Percentiles rank a stretch among this genome's conserved stretches.
Conservation (phyloP, 2,113 vertebrate species). For the Oryzias woworae region DNA sequence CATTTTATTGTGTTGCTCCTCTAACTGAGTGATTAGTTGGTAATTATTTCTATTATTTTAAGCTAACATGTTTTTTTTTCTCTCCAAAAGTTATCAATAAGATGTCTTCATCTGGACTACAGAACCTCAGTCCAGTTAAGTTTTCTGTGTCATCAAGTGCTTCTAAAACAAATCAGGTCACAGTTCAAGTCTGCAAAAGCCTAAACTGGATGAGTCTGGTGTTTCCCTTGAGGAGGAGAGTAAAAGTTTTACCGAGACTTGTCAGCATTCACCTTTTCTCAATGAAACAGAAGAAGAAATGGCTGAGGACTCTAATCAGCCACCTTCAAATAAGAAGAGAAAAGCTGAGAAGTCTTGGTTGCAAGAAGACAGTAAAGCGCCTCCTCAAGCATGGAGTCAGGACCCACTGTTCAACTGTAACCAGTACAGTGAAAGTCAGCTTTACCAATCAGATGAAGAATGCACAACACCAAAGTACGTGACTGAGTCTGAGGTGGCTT, state of each 20-base stretch:
- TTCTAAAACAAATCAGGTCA: constrained; percentile 49
- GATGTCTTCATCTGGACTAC: constrained; percentile 37
- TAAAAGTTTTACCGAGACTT: constrained; percentile 14
- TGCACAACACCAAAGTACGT: background rate
- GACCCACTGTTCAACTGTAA: constrained; percentile 34
- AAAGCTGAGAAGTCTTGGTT: background rate
- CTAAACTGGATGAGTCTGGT: background rate
- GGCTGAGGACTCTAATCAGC: constrained; percentile 18
- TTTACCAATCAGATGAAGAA: background rate
- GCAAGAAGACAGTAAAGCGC: constrained; percentile 16
- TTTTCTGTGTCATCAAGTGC: constrained; percentile 1
- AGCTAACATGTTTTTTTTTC: constrained; percentile 10
- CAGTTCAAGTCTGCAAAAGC: constrained; percentile 3
- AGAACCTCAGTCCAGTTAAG: constrained; percentile 12
- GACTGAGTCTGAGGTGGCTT: constrained; percentile 3
- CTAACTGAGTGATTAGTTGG: background rate
- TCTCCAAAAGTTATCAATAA: constrained; percentile 50
- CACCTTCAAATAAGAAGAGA: constrained; percentile 54
- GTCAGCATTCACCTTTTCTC: background rate
- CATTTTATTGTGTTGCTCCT: background rate
- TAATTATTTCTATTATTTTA: background rate
- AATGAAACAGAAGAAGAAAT: constrained; percentile 37
- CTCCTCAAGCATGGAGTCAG: constrained; percentile 41
- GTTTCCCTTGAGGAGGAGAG: background rate
- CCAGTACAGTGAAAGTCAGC: constrained; percentile 28